Evolutionary conservation across 2,888 invertebrate genomes (phyloP).

Genomic region (Drosophila pegasa): DNA sequence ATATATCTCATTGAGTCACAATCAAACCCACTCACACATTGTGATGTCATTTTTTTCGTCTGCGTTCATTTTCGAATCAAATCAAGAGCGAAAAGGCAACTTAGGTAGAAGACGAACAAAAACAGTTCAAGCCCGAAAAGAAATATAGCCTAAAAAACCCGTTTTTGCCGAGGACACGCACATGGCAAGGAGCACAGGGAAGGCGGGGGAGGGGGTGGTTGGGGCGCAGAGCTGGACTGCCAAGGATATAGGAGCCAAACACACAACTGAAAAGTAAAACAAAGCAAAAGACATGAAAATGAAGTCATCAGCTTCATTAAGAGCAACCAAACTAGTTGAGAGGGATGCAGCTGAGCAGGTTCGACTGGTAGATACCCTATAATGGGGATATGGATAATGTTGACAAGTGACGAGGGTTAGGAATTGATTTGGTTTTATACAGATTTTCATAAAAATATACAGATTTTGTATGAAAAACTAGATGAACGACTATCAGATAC

Average conservation of each 20-base stretch:
- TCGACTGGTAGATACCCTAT: conserved; percentile 16
- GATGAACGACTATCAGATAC: not conserved
- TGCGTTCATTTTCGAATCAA: conserved; percentile 50
- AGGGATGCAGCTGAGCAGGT: not conserved
- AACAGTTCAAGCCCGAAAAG: conserved; percentile 13
- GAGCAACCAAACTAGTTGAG: conserved; percentile 16
- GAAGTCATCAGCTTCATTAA: conserved; percentile 60
- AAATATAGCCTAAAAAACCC: conserved; percentile 33
- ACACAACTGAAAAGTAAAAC: conserved; percentile 26
- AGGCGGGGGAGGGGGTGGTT: not conserved
- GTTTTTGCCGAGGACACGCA: conserved; percentile 39
- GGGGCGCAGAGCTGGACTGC: conserved; percentile 7
- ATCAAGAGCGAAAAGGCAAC: conserved; percentile 58
- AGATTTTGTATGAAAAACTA: not conserved
- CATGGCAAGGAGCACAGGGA: not conserved
- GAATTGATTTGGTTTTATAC: not conserved
- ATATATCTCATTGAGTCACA: conserved; percentile 30
- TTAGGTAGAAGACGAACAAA: conserved; percentile 27
- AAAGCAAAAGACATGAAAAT: conserved; percentile 42
- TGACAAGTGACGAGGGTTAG: not conserved
- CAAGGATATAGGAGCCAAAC: conserved; percentile 51
- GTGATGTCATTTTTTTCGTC: conserved; percentile 68
- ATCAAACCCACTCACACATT: conserved; percentile 52
- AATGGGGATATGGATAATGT: too few species aligned
- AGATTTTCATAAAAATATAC: not conserved